Conservation (phyloP, 2,113 vertebrate genomes). For the Chamaetylas fuelleborni region DNA sequence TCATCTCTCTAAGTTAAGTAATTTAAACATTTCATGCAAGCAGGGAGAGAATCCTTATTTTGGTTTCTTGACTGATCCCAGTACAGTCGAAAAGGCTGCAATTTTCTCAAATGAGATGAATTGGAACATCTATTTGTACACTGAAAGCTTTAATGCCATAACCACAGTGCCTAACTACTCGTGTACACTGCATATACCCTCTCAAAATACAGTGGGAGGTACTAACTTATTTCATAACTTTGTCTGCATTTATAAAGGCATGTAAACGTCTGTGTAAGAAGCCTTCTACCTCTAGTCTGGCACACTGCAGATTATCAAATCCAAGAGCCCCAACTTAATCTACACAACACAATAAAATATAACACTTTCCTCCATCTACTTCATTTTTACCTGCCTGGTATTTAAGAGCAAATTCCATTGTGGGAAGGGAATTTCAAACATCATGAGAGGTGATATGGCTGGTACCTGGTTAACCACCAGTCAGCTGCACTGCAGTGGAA, state of each 20-base stretch:
- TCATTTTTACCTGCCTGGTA: not conserved
- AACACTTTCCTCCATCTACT: not conserved
- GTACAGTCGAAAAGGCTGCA: not conserved
- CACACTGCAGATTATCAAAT: not conserved
- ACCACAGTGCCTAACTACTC: not conserved
- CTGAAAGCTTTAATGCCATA: not conserved
- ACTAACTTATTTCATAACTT: not conserved
- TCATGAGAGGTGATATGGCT: not conserved
- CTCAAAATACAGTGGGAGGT: not conserved
- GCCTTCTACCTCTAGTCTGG: not conserved
- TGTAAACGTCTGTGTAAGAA: not conserved
- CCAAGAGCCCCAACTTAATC: not conserved
- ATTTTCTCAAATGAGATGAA: constrained; percentile 18
- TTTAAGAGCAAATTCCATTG: not conserved
- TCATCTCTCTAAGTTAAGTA: constrained; percentile 44
- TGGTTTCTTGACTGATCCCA: constrained; percentile 32
- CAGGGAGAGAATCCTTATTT: not conserved
- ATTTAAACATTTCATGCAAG: constrained; percentile 54
- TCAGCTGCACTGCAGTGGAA: not conserved
- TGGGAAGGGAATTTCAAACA: not conserved
- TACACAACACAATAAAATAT: not conserved
- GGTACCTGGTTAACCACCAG: not conserved
- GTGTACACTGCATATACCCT: not conserved
- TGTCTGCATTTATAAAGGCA: not conserved
- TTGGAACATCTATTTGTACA: constrained; percentile 2